phyloP scores from a whole-genome alignment of 2,113 vertebrate genomes.

The Columba livia region DNA sequence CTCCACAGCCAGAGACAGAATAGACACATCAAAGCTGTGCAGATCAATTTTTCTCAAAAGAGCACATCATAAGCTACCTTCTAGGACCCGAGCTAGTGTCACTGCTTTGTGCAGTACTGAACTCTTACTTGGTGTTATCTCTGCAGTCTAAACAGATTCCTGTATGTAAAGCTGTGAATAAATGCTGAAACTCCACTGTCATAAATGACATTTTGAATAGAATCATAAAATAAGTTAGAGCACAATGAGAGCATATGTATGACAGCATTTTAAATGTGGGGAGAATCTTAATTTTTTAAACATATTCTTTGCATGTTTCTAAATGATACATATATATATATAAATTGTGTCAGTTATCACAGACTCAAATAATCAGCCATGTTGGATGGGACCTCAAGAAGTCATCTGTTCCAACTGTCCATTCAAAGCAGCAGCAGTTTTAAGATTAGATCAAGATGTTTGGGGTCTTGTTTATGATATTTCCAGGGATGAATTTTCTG shows the following conservation, averaged over 20 bases:
- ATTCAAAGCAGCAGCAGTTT: neutral
- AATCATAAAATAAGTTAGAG: neutral
- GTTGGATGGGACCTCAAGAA: neutral
- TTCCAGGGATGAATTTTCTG: neutral
- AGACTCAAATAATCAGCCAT: neutral
- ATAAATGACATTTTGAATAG: neutral
- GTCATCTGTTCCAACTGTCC: neutral
- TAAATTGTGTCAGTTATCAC: neutral
- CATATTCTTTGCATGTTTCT: neutral
- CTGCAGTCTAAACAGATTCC: too few species aligned
- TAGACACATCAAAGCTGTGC: fast-evolving
- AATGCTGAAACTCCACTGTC: neutral
- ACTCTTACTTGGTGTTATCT: neutral
- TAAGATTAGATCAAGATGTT: neutral
- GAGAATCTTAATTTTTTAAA: neutral
- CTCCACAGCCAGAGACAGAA: neutral
- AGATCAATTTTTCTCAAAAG: neutral
- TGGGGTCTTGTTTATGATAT: neutral
- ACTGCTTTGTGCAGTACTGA: neutral
- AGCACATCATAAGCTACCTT: neutral
- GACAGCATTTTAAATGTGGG: neutral
- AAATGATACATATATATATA: neutral
- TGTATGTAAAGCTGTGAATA: neutral
- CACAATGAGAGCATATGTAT: neutral
- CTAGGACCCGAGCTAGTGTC: neutral